Conservation (phyloP, 2,797 vertebrate genomes). For the Artibeus lituratus region DNA sequence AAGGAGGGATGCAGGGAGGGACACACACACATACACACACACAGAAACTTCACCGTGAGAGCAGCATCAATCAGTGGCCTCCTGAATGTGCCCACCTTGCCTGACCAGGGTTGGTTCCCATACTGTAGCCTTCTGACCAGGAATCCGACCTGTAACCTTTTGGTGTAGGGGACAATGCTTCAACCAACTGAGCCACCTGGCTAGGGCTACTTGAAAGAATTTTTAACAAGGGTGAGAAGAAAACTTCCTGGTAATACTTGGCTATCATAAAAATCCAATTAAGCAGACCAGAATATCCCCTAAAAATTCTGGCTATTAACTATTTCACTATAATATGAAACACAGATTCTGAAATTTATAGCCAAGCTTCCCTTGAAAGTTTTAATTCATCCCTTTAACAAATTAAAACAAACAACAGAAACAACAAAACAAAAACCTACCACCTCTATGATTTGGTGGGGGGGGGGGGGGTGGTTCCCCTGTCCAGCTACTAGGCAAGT, state of each 20-base stretch:
- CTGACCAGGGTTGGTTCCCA: too few species aligned
- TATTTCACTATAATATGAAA: slow-evolving; percentile 26
- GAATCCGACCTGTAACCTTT: neutral
- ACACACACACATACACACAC: too few species aligned
- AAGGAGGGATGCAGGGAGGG: neutral
- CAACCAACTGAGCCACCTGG: too few species aligned
- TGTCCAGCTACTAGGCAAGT: neutral
- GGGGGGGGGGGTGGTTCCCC: neutral
- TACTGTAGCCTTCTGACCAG: neutral
- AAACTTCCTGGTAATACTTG: neutral
- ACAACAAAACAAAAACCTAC: neutral
- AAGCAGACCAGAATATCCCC: neutral
- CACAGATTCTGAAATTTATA: slow-evolving; percentile 14
- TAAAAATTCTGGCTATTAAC: slow-evolving; percentile 7
- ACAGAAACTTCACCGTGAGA: too few species aligned
- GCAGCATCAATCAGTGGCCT: too few species aligned
- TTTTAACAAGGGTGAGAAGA: slow-evolving; percentile 41
- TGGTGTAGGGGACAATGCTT: too few species aligned
- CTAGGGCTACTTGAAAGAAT: neutral
- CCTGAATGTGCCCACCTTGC: too few species aligned
- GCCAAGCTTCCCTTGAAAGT: neutral
- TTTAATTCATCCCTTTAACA: slow-evolving; percentile 43
- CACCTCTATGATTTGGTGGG: neutral
- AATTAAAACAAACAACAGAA: neutral
- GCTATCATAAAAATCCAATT: neutral